phyloP scores from a whole-genome alignment of 2,797 vertebrate species.

The Gallinago stenura region DNA sequence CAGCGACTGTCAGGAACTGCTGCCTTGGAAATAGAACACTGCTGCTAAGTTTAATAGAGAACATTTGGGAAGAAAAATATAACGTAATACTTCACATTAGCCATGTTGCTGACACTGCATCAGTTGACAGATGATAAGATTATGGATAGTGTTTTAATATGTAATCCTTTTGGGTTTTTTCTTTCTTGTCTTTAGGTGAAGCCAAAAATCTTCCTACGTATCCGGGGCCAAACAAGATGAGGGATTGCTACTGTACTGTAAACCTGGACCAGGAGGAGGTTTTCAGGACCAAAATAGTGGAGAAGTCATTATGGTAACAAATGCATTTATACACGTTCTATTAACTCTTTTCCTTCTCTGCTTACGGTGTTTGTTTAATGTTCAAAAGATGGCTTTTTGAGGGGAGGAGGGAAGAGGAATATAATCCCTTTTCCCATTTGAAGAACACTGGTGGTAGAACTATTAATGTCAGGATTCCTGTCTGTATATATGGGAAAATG shows the following conservation, averaged over 20 bases:
- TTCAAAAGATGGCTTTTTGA: not conserved
- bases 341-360: not conserved
- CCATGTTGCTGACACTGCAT: not conserved
- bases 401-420: not conserved
- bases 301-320: constrained; percentile 95
- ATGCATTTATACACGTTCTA: not conserved
- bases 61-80: not conserved
- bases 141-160: not conserved
- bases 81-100: fast-evolving
- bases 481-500: not conserved
- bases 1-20: not conserved
- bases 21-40: not conserved
- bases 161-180: not conserved
- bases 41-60: not conserved
- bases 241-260: constrained; percentile 98
- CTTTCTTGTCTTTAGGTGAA: constrained; percentile 82
- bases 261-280: constrained; percentile 99
- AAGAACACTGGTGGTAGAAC: not conserved
- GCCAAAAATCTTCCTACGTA: constrained; percentile 98
- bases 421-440: not conserved
- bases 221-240: constrained; percentile 96
- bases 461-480: not conserved
- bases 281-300: constrained; percentile 97
- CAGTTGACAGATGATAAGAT: not conserved
- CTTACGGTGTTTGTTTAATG: not conserved